Percentiles rank a stretch among this genome's conserved stretches.
These are phyloP conservation scores for Strigops habroptila DNA, from an alignment of 2,113 vertebrate genomes.

Conservation along the genomic window DNA sequence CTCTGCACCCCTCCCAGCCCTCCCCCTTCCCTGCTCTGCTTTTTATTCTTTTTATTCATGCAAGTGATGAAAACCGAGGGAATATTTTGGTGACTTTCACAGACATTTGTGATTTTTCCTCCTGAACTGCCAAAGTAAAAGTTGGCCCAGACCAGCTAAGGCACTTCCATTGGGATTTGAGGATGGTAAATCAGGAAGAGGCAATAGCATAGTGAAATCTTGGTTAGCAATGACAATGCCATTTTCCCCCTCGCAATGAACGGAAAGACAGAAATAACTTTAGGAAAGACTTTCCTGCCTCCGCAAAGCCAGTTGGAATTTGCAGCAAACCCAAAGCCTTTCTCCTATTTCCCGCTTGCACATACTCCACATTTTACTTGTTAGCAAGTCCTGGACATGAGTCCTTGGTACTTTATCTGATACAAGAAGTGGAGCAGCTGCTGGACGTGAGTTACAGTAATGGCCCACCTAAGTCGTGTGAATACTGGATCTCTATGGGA, in stretches of 20 bases:
- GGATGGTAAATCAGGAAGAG: slow-evolving; percentile 57
- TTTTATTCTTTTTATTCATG: slow-evolving; percentile 41
- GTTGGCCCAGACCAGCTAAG: neutral
- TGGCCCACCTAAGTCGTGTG: slow-evolving; percentile 55
- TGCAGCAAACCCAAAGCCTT: neutral
- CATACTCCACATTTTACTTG: neutral
- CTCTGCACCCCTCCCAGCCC: slow-evolving; percentile 11
- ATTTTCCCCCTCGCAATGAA: neutral
- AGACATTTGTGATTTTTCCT: slow-evolving; percentile 60
- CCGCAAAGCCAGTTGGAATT: neutral
- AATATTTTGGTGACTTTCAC: slow-evolving; percentile 57
- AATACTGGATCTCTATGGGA: neutral
- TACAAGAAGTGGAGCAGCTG: slow-evolving; percentile 14
- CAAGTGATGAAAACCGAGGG: slow-evolving; percentile 48
- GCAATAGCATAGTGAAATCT: slow-evolving; percentile 29
- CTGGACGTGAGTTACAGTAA: neutral
- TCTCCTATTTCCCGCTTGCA: neutral
- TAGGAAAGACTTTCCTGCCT: slow-evolving; percentile 45
- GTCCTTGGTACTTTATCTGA: slow-evolving; percentile 17
- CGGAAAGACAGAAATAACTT: slow-evolving; percentile 60
- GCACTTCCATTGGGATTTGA: slow-evolving; percentile 51
- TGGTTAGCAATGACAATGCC: slow-evolving; percentile 33
- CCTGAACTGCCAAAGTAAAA: slow-evolving; percentile 51
- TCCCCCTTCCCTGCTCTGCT: slow-evolving; percentile 37
- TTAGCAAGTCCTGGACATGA: neutral